Conservation (phyloP, 2,888 invertebrate species). For the Eilema sororculum region DNA sequence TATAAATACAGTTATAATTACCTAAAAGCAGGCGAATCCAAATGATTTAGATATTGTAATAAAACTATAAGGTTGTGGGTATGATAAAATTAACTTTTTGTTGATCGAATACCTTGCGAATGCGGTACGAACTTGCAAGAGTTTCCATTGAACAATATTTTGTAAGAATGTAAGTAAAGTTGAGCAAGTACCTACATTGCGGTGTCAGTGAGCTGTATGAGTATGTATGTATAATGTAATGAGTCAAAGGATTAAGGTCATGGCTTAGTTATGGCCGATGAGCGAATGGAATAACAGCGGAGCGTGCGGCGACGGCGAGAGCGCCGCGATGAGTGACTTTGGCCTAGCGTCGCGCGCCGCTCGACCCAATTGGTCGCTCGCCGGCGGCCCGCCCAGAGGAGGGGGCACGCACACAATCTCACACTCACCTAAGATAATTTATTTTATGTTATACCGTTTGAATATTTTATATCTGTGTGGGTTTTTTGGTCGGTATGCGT, state of each 20-base stretch:
- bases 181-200: constrained; percentile 32
- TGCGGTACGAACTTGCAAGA: neutral
- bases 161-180: constrained; percentile 13
- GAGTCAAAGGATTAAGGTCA: constrained; percentile 65
- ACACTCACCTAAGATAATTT: constrained; percentile 86
- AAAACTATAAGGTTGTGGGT: constrained; percentile 6
- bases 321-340: constrained; percentile 76
- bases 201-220: constrained; percentile 47
- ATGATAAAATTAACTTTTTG: constrained; percentile 10
- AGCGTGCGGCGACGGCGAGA: constrained; percentile 60
- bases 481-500: constrained; percentile 86
- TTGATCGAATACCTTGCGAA: neutral
- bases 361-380: constrained; percentile 84
- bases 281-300: constrained; percentile 42
- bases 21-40: constrained; percentile 7
- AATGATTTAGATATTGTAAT: constrained; percentile 13
- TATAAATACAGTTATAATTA: constrained; percentile 17
- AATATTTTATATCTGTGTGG: constrained; percentile 87
- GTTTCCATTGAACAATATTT: constrained; percentile 12
- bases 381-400: constrained; percentile 81
- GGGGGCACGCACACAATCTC: constrained; percentile 83
- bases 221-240: too few species aligned
- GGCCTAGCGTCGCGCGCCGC: constrained; percentile 85
- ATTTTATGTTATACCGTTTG: constrained; percentile 87
- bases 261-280: constrained; percentile 56